Percentiles rank a stretch among this genome's conserved stretches.
These are phyloP conservation scores for Ommatoiulus sabulosus DNA, from an alignment of 2,888 invertebrate genomes.

Conservation along the genomic window DNA sequence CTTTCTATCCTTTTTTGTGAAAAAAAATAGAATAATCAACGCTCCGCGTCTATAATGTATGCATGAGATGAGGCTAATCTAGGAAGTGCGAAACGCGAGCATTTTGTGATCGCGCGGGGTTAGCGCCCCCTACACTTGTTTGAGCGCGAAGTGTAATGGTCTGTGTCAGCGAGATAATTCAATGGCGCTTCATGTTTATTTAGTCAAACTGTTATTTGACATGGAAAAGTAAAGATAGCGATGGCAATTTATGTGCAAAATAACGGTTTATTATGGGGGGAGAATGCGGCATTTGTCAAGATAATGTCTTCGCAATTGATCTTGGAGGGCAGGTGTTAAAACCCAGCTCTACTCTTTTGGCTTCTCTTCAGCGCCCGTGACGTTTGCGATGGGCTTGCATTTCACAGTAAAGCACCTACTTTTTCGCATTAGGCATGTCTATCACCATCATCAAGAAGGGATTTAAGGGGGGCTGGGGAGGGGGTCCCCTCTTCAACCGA, in stretches of 20 bases:
- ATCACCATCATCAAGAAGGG: slow-evolving; percentile 5
- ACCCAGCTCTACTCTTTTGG: slow-evolving; percentile 21
- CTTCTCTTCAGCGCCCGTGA: neutral
- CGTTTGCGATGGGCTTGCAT: neutral
- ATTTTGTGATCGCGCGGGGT: neutral
- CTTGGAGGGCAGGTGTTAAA: slow-evolving; percentile 43
- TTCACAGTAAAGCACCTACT: neutral
- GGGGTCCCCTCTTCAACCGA: neutral
- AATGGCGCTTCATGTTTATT: slow-evolving; percentile 40
- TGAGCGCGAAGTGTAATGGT: slow-evolving; percentile 17
- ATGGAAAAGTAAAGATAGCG: slow-evolving; percentile 43
- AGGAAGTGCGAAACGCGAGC: neutral
- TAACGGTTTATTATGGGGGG: slow-evolving; percentile 15
- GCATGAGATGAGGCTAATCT: neutral
- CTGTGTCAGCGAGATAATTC: slow-evolving; percentile 34
- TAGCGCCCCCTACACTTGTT: neutral
- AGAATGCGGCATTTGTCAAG: slow-evolving; percentile 35
- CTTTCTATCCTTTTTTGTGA: neutral
- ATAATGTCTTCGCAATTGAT: slow-evolving; percentile 36
- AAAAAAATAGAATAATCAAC: neutral
- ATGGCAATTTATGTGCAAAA: slow-evolving; percentile 36
- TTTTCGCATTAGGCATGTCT: slow-evolving; percentile 39
- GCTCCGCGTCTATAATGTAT: neutral
- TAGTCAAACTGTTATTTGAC: slow-evolving; percentile 40
- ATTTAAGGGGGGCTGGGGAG: neutral